phyloP scores from a whole-genome alignment of 2,113 vertebrate genomes.

The Chaenogobius annularis region DNA sequence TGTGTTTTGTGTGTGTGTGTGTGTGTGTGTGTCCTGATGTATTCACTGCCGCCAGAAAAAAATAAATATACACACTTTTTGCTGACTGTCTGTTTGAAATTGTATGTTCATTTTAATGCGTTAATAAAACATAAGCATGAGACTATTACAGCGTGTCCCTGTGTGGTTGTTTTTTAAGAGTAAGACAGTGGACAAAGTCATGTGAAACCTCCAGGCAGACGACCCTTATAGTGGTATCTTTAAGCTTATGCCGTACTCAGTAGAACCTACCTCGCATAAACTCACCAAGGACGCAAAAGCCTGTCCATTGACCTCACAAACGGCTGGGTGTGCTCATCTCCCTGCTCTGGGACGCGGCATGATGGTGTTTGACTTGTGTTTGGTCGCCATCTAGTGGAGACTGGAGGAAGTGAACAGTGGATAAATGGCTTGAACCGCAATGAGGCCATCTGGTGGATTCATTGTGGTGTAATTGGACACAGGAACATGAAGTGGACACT shows the following conservation, averaged over 20 bases:
- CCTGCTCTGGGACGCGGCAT: not conserved
- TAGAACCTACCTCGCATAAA: constrained; percentile 26
- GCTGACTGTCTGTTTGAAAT: constrained; percentile 27
- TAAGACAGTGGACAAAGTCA: constrained; percentile 13
- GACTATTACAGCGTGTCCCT: constrained; percentile 14
- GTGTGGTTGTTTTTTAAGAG: not conserved
- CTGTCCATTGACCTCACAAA: constrained; percentile 1
- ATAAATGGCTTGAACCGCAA: constrained; percentile 7
- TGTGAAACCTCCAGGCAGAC: constrained; percentile 10
- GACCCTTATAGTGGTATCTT: constrained; percentile 8
- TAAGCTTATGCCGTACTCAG: constrained; percentile 20
- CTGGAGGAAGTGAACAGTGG: not conserved
- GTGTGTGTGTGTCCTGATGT: constrained; percentile 39
- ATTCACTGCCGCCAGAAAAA: constrained; percentile 20
- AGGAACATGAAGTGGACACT: constrained; percentile 35
- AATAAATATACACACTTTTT: constrained; percentile 8
- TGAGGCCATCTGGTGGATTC: constrained; percentile 59
- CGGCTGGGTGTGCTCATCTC: constrained; percentile 1
- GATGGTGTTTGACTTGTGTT: constrained; percentile 15
- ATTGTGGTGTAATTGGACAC: constrained; percentile 65
- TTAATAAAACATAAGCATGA: constrained; percentile 52
- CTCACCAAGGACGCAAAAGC: too few species aligned
- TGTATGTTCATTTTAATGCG: constrained; percentile 27
- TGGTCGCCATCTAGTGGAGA: constrained; percentile 53
- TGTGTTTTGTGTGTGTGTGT: constrained; percentile 47